Conservation (phyloP, 2,888 invertebrate species). For the Conomelus anceps region DNA sequence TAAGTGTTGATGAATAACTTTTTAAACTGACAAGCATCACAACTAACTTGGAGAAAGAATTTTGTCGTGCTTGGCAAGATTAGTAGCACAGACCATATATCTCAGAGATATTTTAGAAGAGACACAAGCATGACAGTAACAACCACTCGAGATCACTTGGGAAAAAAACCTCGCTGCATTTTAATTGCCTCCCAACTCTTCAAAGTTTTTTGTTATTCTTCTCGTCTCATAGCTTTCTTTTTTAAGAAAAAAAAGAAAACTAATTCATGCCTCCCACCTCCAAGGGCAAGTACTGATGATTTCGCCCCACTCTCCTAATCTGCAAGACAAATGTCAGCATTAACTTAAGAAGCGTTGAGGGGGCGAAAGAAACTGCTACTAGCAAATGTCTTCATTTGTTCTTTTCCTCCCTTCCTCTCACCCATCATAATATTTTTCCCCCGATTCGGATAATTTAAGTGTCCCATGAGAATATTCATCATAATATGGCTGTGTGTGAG, state of each 20-base stretch:
- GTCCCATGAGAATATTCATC: not conserved
- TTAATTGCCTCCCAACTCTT: not conserved
- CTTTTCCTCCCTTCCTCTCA: not conserved
- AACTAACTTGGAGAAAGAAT: not conserved
- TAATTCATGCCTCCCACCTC: not conserved
- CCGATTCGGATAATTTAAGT: not conserved
- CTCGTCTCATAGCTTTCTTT: not conserved
- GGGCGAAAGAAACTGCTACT: not conserved
- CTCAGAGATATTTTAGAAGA: not conserved
- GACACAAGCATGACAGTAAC: not conserved
- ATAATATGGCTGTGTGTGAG: not conserved
- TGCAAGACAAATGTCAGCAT: not conserved
- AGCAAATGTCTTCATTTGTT: not conserved
- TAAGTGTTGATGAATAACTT: not conserved
- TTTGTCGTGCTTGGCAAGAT: not conserved
- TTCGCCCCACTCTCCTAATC: not conserved
- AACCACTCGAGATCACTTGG: not conserved
- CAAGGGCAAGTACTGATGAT: not conserved
- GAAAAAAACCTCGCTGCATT: not conserved
- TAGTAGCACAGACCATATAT: not conserved
- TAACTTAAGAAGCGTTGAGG: not conserved
- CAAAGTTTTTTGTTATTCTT: not conserved
- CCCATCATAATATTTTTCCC: not conserved
- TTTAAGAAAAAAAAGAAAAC: not conserved
- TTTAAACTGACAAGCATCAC: not conserved